Evolutionary conservation across 2,797 vertebrate genomes (phyloP).

Genomic region (Sebastes cheni): DNA sequence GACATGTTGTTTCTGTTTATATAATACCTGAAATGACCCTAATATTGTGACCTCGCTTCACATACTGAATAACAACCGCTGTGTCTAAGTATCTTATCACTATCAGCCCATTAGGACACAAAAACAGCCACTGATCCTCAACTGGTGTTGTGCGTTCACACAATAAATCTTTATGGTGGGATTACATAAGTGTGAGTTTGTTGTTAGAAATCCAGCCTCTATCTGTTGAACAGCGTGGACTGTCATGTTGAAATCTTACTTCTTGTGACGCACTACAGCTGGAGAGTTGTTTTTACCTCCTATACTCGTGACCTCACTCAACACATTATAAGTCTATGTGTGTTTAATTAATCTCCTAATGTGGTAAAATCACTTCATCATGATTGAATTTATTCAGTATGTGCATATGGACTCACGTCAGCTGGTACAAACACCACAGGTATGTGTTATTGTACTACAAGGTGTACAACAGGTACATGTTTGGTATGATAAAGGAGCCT

Average conservation of each 20-base stretch:
- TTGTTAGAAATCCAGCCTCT: not conserved
- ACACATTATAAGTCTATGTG: not conserved
- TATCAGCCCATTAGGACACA: not conserved
- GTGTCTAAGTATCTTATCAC: conserved; percentile 33
- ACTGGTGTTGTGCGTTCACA: conserved; percentile 9
- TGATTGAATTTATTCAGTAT: not conserved
- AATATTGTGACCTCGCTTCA: not conserved
- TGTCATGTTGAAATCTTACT: not conserved
- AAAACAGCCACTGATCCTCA: not conserved
- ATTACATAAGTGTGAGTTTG: not conserved
- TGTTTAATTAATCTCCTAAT: not conserved
- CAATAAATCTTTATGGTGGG: conserved; percentile 11
- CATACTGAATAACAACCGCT: not conserved
- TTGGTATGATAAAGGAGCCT: conserved; percentile 2
- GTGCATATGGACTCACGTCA: not conserved
- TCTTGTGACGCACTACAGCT: not conserved
- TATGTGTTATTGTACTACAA: not conserved
- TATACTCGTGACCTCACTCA: not conserved
- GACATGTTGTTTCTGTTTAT: not conserved
- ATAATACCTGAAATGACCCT: not conserved
- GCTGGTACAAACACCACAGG: not conserved
- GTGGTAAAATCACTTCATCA: not conserved
- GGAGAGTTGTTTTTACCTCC: not conserved
- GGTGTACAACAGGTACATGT: not conserved
- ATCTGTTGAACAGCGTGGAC: not conserved